Evolutionary conservation across 2,113 vertebrate genomes (phyloP).

Genomic region (Eretmochelys imbricata): DNA sequence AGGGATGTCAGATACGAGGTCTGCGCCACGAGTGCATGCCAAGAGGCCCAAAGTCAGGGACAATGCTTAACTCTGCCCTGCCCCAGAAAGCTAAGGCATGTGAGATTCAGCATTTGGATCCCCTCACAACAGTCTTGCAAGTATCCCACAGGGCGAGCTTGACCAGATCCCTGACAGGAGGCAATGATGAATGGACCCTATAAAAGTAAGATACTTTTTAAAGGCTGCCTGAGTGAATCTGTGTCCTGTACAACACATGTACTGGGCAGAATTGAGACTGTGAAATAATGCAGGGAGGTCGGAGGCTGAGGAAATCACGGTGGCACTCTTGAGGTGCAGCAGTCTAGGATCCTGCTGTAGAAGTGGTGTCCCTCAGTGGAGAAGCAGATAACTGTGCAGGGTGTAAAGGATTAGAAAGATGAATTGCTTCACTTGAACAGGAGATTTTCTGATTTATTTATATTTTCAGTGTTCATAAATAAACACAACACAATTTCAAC

Average conservation of each 20-base stretch:
- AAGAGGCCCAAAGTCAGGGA: not conserved
- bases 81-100: not conserved
- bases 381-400: not conserved
- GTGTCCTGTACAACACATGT: not conserved
- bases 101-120: not conserved
- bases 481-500: not conserved
- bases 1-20: not conserved
- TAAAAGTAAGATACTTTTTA: not conserved
- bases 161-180: not conserved
- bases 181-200: not conserved
- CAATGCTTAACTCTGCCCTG: no score
- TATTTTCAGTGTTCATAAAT: not conserved
- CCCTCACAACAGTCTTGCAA: not conserved
- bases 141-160: not conserved
- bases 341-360: not conserved
- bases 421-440: not conserved
- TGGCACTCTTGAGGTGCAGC: not conserved
- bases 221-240: not conserved
- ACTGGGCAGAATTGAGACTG: not conserved
- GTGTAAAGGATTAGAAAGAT: not conserved
- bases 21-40: not conserved
- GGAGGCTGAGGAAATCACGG: not conserved
- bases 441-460: not conserved
- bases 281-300: not conserved
- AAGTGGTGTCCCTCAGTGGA: not conserved